These are phyloP conservation scores for Chaetogeoica ovagalla DNA, from an alignment of 2,888 invertebrate genomes.

Conservation along the genomic window DNA sequence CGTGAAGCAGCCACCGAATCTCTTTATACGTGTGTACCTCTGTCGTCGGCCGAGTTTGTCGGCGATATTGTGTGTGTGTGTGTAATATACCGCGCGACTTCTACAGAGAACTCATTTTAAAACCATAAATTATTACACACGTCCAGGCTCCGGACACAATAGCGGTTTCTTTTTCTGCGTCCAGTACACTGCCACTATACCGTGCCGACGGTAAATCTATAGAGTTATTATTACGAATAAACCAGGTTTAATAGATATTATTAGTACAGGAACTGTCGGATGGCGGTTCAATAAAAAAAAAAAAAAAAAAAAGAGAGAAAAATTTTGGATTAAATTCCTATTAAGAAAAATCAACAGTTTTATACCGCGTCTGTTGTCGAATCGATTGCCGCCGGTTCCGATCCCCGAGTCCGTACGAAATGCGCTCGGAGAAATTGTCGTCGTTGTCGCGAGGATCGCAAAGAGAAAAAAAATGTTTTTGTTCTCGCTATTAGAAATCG, in stretches of 20 bases:
- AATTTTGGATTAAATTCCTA: too few species aligned
- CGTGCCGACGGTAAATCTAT: constrained; percentile 43
- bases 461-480: too few species aligned
- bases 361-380: too few species aligned
- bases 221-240: constrained; percentile 38
- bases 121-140: constrained; percentile 44
- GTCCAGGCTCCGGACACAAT: constrained; percentile 39
- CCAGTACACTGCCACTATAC: neutral
- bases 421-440: too few species aligned
- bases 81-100: constrained; percentile 16
- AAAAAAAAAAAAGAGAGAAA: too few species aligned
- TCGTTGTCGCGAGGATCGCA: too few species aligned
- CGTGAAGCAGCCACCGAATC: constrained; percentile 32
- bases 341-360: too few species aligned
- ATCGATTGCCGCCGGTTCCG: too few species aligned
- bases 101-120: constrained; percentile 34
- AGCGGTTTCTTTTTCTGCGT: constrained; percentile 45
- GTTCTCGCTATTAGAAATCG: too few species aligned
- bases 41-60: constrained; percentile 17
- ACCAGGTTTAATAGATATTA: constrained; percentile 43
- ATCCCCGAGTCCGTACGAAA: too few species aligned
- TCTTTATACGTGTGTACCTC: neutral
- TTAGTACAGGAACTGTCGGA: too few species aligned
- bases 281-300: too few species aligned
- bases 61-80: constrained; percentile 19